Base-by-base conservation (phyloP, 1,140 invertebrate genomes). In the Ylistrum balloti region DNA sequence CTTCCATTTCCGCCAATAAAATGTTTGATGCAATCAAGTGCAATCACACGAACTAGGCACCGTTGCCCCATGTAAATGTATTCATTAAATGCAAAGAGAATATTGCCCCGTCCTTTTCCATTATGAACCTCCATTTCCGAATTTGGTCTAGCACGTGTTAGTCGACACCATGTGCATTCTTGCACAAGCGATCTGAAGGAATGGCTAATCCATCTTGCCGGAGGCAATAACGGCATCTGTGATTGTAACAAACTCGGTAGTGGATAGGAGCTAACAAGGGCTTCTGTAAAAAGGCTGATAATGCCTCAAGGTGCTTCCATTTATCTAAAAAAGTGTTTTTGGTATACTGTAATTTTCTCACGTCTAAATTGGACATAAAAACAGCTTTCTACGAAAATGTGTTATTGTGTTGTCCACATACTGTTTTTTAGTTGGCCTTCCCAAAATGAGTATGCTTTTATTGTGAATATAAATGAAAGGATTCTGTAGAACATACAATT, bases 101-200 rank as follows among this genome's bases (percentile, higher is more conserved):
- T 74, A 74, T 74, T 74, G 56, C 56, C n/a, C 56, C 56, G 56
- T 74, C 56, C 56, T 74, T 74, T 74, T 74, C 56, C 56, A 74
- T 74, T 74, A 74, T 74, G 28, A 74, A 74, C 56, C 56, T 74
- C 56, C n/a, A 74, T 74, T 74, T 74, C 56, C 56, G 56, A 74
- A 74, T 74, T 28, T 74, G 56, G 56, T 74, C n/a, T 74, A 22
- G 56, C 56, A 74, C 56, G 56, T 74, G 56, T 28, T 74, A 74
- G 56, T 5, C 56, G 56, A 74, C 28, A 74, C 56, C 56, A 74
- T 28, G 22, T n/a, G 56, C 56, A 74, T 74, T 74, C 56, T 74
- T 74, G 22, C 56, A 74, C 56, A 74, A 74, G 22, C 13, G 56
- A 74, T 28, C n/a, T 28, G 56, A 74, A 9, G 56, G 56, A 74